Evolutionary conservation across 2,113 vertebrate species (phyloP), one percentile per base, ranked within the genome.

Genomic region (Lagopus muta): DNA sequence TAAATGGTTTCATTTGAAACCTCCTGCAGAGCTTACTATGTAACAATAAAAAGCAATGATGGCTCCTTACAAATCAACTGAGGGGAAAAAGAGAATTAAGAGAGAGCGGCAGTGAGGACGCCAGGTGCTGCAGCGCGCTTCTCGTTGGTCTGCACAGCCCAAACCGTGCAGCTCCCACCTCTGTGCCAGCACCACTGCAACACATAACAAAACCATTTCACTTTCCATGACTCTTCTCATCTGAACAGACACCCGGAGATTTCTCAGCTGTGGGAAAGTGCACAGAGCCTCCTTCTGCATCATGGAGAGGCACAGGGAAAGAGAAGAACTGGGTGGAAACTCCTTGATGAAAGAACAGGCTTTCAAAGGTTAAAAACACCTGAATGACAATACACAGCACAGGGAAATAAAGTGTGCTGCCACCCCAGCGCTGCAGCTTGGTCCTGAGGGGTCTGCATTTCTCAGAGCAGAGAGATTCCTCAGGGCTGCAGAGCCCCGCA

Each of bases 311-410:
- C 47, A 14, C 0, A 4, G 42, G 66, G 82, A 78, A 91, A 74
- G 64, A 77, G 25, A 77, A 81, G 67, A 10, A 69, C 27, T 1
- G 42, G 14, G 52, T 64, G 57, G 65, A 88, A 77, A 94, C 60
- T 64, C 47, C 75, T 69, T 83, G n/a, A 83, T 3, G 7, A 93
- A 85, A 86, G 86, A 82, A 5, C 28, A 74, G 85, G 15, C 65
- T 94, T 94, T 92, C 52, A 95, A 93, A 92, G 80, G 85, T 77
- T 77, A 69, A 89, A 95, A 93, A 78, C 71, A 32, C 15, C 12
- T 75, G 82, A 94, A 92, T 89, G 73, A 75, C 88, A 92, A 65
- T n/a, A 61, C 4, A 10, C 5, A 84, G 77, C 74, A 85, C 45
- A 75, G 78, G 36, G 42, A 74, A 82, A 89, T 94, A 89, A 90